These are phyloP conservation scores for Brachionus calyciflorus DNA, from an alignment of 1,140 invertebrate genomes.

Conservation along the genomic window DNA sequence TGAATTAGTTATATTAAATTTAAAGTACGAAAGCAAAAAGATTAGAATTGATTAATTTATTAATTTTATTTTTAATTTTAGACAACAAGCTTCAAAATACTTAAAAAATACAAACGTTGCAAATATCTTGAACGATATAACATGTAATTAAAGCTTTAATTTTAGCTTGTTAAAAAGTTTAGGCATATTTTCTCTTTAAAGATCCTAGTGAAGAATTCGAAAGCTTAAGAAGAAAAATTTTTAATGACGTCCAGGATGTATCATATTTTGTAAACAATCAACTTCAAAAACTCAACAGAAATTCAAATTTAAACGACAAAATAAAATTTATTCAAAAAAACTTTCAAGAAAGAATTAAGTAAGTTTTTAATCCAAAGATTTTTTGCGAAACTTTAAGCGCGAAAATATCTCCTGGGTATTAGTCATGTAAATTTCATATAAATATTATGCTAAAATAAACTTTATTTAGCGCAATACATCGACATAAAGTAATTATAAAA, in stretches of 20 bases:
- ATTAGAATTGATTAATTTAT: neutral
- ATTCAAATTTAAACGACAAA: neutral
- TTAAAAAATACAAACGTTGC: neutral
- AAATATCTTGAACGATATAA: neutral
- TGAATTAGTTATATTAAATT: neutral
- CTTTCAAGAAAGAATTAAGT: slow-evolving; percentile 39
- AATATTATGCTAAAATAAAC: neutral
- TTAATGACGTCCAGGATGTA: slow-evolving; percentile 30
- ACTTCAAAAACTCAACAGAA: neutral
- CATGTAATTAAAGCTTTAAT: neutral
- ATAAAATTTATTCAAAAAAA: neutral
- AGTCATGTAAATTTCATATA: neutral
- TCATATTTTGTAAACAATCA: slow-evolving; percentile 12
- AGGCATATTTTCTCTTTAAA: no score
- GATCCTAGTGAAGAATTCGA: slow-evolving; percentile 33
- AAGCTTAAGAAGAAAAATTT: slow-evolving; percentile 20
- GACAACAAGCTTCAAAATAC: neutral
- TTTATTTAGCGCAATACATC: no score
- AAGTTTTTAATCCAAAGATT: neutral
- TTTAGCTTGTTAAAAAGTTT: neutral
- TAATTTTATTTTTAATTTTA: slow-evolving; percentile 11
- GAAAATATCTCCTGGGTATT: no score
- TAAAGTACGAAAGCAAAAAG: neutral
- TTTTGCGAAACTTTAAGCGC: no score
- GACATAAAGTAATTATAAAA: no score